These are phyloP conservation scores for Salmo trutta DNA, from an alignment of 2,797 vertebrate species.

Conservation along the genomic window DNA sequence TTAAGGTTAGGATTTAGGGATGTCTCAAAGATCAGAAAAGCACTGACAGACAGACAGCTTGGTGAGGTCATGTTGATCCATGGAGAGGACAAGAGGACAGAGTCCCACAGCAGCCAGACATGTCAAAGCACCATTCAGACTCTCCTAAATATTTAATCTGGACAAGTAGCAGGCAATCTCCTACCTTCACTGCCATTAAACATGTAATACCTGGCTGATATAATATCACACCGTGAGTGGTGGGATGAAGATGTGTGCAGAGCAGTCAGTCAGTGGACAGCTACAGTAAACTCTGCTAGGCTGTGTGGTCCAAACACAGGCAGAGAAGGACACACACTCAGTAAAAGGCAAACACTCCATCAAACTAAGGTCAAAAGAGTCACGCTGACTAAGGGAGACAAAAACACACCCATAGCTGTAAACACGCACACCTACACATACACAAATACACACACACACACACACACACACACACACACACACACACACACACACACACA, in stretches of 20 bases:
- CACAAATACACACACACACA: slow-evolving; percentile 8
- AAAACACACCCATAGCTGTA: not conserved
- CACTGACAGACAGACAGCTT: slow-evolving; percentile 46
- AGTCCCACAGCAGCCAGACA: slow-evolving; percentile 63
- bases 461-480: slow-evolving; percentile 24
- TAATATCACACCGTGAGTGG: slow-evolving; percentile 63
- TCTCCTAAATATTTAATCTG: slow-evolving; percentile 78
- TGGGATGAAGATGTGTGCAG: slow-evolving; percentile 37
- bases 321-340: not conserved
- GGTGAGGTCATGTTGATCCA: slow-evolving; percentile 43
- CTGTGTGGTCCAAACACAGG: slow-evolving; percentile 39
- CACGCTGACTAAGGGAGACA: slow-evolving; percentile 1
- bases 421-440: no score
- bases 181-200: slow-evolving; percentile 75
- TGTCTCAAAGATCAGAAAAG: no score
- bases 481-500: not conserved
- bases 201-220: slow-evolving; percentile 69
- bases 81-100: slow-evolving; percentile 29
- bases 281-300: not conserved
- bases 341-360: not conserved
- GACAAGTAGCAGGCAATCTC: slow-evolving; percentile 74
- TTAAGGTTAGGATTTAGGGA: no score
- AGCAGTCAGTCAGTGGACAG: slow-evolving; percentile 3
- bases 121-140: slow-evolving; percentile 71
- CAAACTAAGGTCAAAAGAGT: slow-evolving; percentile 3